A percentile compares a stretch with the other conserved stretches of the same genome.
phyloP scores from a whole-genome alignment of 2,113 vertebrate genomes.

The Lophius piscatorius region DNA sequence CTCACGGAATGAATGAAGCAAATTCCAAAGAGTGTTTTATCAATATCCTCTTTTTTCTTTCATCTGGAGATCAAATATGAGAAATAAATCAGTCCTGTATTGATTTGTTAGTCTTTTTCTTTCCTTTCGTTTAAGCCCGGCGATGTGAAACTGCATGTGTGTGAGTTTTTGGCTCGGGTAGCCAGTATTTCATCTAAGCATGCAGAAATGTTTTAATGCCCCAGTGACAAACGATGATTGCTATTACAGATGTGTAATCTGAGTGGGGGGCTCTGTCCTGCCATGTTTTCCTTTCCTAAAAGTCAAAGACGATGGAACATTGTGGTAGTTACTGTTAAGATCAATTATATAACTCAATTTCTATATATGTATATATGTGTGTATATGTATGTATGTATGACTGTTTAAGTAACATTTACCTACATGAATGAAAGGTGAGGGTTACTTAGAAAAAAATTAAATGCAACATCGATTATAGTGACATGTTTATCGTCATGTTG shows the following conservation, averaged over 20 bases:
- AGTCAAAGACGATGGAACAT: too few species aligned
- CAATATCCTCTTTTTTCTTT: background rate
- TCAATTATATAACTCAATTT: too few species aligned
- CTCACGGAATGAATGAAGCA: background rate
- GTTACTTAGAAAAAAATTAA: background rate
- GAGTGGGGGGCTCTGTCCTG: slow-evolving; percentile 57
- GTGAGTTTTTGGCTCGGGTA: slow-evolving; percentile 28
- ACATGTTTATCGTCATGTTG: too few species aligned
- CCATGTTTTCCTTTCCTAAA: slow-evolving; percentile 24
- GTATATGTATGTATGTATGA: too few species aligned
- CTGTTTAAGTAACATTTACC: too few species aligned
- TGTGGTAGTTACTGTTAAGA: too few species aligned
- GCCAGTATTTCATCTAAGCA: slow-evolving; percentile 53
- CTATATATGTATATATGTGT: too few species aligned
- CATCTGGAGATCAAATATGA: background rate
- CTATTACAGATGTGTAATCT: slow-evolving; percentile 79
- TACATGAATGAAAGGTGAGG: too few species aligned
- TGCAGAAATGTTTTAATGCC: slow-evolving; percentile 69
- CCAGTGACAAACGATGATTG: slow-evolving; percentile 73
- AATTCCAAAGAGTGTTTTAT: background rate
- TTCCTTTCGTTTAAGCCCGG: slow-evolving; percentile 1
- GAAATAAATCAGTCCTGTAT: background rate
- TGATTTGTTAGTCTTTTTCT: background rate
- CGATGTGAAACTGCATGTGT: too few species aligned
- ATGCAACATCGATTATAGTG: too few species aligned